A percentile compares a stretch with the other conserved stretches of the same genome.
phyloP scores from a whole-genome alignment of 2,888 invertebrate genomes.

The Pollenia labialis region DNA sequence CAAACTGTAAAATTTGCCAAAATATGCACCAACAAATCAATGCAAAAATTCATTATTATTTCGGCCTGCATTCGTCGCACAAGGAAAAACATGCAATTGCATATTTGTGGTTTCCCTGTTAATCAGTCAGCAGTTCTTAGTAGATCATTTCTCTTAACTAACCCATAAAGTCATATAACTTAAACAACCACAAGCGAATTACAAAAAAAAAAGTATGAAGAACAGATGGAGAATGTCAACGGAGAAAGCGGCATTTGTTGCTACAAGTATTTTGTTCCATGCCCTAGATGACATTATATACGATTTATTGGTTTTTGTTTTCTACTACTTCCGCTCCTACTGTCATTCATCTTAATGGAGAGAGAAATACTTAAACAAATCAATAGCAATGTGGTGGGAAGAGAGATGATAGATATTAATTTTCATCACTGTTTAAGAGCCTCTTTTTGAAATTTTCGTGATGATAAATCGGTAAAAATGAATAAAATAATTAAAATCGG shows the following conservation, averaged over 20 bases:
- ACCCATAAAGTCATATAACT: too few species aligned
- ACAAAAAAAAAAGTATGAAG: too few species aligned
- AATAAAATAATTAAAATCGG: background rate
- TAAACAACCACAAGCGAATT: too few species aligned
- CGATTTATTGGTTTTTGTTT: slow-evolving; percentile 50
- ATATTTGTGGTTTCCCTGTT: too few species aligned
- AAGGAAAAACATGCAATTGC: too few species aligned
- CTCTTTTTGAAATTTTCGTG: slow-evolving; percentile 27
- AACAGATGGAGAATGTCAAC: background rate
- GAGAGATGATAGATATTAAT: too few species aligned
- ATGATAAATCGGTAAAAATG: slow-evolving; percentile 25
- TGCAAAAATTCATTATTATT: too few species aligned
- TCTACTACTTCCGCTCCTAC: background rate
- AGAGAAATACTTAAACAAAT: slow-evolving; percentile 3
- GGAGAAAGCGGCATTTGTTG: background rate
- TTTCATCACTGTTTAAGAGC: too few species aligned
- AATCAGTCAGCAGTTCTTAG: too few species aligned
- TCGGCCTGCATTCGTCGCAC: too few species aligned
- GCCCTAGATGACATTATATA: slow-evolving; percentile 34
- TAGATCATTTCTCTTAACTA: background rate
- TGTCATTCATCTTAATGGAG: slow-evolving; percentile 46
- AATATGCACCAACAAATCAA: too few species aligned
- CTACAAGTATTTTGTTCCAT: slow-evolving; percentile 39
- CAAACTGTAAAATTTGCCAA: too few species aligned
- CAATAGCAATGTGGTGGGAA: background rate